phyloP scores from a whole-genome alignment of 2,888 invertebrate species.

The Athalia rosae region DNA sequence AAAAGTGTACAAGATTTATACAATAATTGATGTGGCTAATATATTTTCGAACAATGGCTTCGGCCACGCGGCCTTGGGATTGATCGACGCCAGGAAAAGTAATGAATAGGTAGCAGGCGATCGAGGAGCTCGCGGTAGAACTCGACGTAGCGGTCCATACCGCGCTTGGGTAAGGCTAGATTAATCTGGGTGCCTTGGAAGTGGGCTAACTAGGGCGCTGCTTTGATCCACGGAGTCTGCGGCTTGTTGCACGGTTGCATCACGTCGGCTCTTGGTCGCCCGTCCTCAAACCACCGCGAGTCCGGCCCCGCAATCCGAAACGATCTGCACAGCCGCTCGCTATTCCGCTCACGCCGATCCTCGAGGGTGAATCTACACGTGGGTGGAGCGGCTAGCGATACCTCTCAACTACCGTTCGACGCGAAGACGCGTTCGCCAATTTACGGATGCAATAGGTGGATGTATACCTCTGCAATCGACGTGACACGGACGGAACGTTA shows the following conservation, averaged over 20 bases:
- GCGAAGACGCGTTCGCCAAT: background rate
- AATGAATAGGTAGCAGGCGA: slow-evolving; percentile 55
- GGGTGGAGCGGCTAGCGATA: background rate
- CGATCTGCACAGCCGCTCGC: background rate
- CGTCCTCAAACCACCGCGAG: slow-evolving; percentile 41
- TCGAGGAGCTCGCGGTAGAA: slow-evolving; percentile 45
- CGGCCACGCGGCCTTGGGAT: slow-evolving; percentile 52
- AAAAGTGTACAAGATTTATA: slow-evolving; percentile 34
- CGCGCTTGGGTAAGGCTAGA: slow-evolving; percentile 37
- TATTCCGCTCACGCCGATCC: background rate
- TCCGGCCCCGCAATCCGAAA: slow-evolving; percentile 31
- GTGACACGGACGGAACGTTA: background rate
- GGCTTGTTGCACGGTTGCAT: slow-evolving; percentile 35
- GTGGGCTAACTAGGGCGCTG: slow-evolving; percentile 45
- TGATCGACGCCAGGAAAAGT: slow-evolving; percentile 55
- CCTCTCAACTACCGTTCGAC: slow-evolving; percentile 17
- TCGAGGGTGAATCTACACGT: slow-evolving; percentile 2
- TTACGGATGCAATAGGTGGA: background rate
- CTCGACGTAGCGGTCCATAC: slow-evolving; percentile 41
- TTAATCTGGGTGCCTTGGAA: slow-evolving; percentile 45
- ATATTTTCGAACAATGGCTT: slow-evolving; percentile 48
- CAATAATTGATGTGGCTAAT: slow-evolving; percentile 46
- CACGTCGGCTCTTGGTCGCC: slow-evolving; percentile 29
- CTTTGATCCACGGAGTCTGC: slow-evolving; percentile 45
- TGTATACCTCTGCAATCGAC: background rate